Evolutionary conservation across 2,113 vertebrate genomes (phyloP).

Genomic region (Glaucidium brasilianum): DNA sequence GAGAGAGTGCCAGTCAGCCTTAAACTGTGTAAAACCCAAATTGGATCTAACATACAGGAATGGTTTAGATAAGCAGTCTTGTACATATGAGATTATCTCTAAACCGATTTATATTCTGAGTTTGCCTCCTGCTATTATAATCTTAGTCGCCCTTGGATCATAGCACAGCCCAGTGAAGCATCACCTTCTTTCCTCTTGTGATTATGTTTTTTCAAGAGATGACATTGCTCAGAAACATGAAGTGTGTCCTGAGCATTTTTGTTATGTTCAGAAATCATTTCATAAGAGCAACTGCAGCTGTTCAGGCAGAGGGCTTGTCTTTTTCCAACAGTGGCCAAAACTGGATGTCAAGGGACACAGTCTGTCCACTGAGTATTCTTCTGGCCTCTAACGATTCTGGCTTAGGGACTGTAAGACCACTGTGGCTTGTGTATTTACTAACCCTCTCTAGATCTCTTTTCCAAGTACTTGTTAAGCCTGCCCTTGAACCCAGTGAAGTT

Average conservation of each 20-base stretch:
- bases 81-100: constrained; percentile 38
- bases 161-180: neutral
- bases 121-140: constrained; percentile 28
- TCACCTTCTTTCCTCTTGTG: neutral
- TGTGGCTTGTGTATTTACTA: neutral
- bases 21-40: constrained; percentile 28
- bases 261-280: neutral
- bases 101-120: neutral
- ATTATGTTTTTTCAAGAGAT: neutral
- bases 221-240: neutral
- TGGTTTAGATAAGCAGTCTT: constrained; percentile 21
- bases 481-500: neutral
- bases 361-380: neutral
- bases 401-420: neutral
- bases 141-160: neutral
- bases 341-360: neutral
- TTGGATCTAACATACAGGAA: constrained; percentile 16
- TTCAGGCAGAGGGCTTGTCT: neutral
- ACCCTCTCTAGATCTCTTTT: neutral
- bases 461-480: neutral
- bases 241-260: neutral
- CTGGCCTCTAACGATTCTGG: neutral
- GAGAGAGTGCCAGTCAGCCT: neutral
- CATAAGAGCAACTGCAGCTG: neutral
- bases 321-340: neutral